Evolutionary conservation across 2,888 invertebrate species (phyloP).

Genomic region (Axea sp.): DNA sequence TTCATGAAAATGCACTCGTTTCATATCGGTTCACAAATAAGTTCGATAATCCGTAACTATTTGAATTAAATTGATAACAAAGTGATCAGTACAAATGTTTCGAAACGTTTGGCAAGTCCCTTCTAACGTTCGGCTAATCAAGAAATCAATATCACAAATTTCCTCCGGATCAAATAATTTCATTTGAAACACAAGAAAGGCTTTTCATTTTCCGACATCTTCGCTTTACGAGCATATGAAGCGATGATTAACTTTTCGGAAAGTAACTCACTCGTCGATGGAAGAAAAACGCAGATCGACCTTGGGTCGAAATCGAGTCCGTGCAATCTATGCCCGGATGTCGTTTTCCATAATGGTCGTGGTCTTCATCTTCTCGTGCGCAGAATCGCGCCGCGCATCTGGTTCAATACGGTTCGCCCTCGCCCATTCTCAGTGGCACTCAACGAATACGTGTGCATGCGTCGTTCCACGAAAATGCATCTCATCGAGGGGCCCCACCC

Average conservation of each 20-base stretch:
- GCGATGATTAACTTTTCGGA: constrained; percentile 41
- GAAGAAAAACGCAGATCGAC: constrained; percentile 56
- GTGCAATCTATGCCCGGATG: constrained; percentile 57
- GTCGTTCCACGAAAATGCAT: constrained; percentile 71
- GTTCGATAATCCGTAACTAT: too few relatives aligned
- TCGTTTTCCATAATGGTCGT: constrained; percentile 59
- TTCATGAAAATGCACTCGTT: too few relatives aligned
- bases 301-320: constrained; percentile 62
- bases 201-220: constrained; percentile 35
- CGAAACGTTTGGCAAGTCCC: background rate
- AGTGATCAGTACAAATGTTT: too few relatives aligned
- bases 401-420: constrained; percentile 66
- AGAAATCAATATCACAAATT: constrained; percentile 50
- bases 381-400: constrained; percentile 64
- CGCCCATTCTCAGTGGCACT: constrained; percentile 52
- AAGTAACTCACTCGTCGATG: constrained; percentile 19
- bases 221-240: constrained; percentile 47
- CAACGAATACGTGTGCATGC: constrained; percentile 53
- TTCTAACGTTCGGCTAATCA: constrained; percentile 27
- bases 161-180: constrained; percentile 7
- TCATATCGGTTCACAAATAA: too few relatives aligned
- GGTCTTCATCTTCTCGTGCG: constrained; percentile 60
- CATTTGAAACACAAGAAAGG: constrained; percentile 26
- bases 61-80: too few relatives aligned
- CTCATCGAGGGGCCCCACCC: constrained; percentile 66